Evolutionary conservation across 2,113 vertebrate species (phyloP).

Genomic region (Kobus ellipsiprymnus): DNA sequence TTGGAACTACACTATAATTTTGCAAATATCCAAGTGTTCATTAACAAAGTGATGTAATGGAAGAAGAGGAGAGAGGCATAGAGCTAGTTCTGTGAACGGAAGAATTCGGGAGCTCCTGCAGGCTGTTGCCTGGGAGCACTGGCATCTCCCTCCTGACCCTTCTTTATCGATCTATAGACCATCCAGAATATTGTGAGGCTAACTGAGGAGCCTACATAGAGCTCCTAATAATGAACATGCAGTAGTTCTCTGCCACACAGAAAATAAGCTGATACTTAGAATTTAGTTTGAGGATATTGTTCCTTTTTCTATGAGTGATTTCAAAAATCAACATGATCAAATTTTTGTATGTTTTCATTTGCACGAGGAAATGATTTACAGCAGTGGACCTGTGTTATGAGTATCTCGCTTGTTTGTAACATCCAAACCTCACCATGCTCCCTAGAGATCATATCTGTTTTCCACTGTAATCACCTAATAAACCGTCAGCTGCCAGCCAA

Average conservation of each 20-base stretch:
- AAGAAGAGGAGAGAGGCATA: not conserved
- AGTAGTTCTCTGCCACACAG: not conserved
- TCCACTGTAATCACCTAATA: constrained; percentile 66
- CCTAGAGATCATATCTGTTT: constrained; percentile 74
- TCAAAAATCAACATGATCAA: not conserved
- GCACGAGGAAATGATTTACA: constrained; percentile 46
- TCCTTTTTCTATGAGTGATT: constrained; percentile 29
- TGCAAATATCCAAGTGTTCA: not conserved
- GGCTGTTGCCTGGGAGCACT: not conserved
- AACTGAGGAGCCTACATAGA: not conserved
- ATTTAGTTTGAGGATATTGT: constrained; percentile 10
- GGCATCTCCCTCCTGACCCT: not conserved
- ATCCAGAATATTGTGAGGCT: not conserved
- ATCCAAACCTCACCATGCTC: constrained; percentile 67
- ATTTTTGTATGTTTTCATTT: not conserved
- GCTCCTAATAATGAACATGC: not conserved
- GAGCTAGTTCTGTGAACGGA: not conserved
- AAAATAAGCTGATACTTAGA: not conserved
- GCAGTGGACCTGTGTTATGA: constrained; percentile 61
- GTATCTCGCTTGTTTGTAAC: constrained; percentile 73
- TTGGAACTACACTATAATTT: not conserved
- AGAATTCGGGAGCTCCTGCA: not conserved
- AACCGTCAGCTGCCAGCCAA: constrained; percentile 50
- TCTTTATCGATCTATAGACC: not conserved
- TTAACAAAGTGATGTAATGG: not conserved